phyloP scores from a whole-genome alignment of 2,113 vertebrate species.

The mouse (Mus musculus) region GRCm39 chr6:94022501-94023000 shows the following conservation, averaged over 20 bases:
- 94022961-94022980: constrained; percentile 18
- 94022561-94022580: not conserved
- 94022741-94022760: not conserved
- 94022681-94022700: not conserved
- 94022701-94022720: not conserved
- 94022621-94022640: too few relatives aligned
- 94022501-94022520: not conserved
- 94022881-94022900: not conserved
- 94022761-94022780: not conserved
- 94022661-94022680: not conserved
- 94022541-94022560: not conserved
- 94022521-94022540: not conserved
- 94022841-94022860: not conserved
- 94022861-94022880: not conserved
- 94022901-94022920: not conserved
- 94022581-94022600: too few relatives aligned
- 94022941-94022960: not conserved
- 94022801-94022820: not conserved
- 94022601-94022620: too few relatives aligned
- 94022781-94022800: not conserved
- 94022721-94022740: not conserved
- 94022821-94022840: not conserved
- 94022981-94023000: not conserved
- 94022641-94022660: not conserved
- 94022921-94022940: not conserved